phyloP scores from a whole-genome alignment of 2,888 invertebrate species.

The Drosophila infuscata region DNA sequence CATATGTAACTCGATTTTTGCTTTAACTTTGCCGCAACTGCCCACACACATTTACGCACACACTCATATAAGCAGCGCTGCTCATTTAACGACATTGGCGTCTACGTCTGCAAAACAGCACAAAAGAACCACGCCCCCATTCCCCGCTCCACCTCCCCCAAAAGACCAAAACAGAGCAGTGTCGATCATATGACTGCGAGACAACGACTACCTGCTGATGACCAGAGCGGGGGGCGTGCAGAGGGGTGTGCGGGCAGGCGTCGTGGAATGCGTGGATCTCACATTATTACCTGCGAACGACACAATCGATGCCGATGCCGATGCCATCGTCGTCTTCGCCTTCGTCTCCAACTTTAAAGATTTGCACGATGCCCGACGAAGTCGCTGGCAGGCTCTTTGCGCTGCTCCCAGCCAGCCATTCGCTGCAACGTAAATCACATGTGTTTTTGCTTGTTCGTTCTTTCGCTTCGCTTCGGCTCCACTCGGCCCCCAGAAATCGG shows the following conservation, averaged over 20 bases:
- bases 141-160: conserved; percentile 51
- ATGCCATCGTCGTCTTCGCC: conserved; percentile 36
- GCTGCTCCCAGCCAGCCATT: conserved; percentile 23
- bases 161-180: conserved; percentile 25
- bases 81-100: conserved; percentile 80
- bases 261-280: conserved; percentile 79
- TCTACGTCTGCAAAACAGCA: conserved; percentile 79
- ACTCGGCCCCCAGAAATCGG: conserved; percentile 53
- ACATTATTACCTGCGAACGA: conserved; percentile 81
- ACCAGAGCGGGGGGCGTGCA: conserved; percentile 4
- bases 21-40: conserved; percentile 76
- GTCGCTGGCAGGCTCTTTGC: conserved; percentile 37
- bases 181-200: conserved; percentile 72
- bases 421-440: conserved; percentile 64
- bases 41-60: conserved; percentile 52
- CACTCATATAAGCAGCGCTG: conserved; percentile 41
- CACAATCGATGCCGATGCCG: conserved; percentile 75
- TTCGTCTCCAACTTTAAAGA: conserved; percentile 52
- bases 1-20: conserved; percentile 67
- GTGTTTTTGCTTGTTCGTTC: conserved; percentile 43
- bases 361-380: conserved; percentile 46
- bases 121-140: conserved; percentile 61
- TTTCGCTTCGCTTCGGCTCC: conserved; percentile 38
- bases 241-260: conserved; percentile 35
- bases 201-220: conserved; percentile 74